Base-by-base conservation (phyloP, 2,113 vertebrate genomes). In the Marmota monax region DNA sequence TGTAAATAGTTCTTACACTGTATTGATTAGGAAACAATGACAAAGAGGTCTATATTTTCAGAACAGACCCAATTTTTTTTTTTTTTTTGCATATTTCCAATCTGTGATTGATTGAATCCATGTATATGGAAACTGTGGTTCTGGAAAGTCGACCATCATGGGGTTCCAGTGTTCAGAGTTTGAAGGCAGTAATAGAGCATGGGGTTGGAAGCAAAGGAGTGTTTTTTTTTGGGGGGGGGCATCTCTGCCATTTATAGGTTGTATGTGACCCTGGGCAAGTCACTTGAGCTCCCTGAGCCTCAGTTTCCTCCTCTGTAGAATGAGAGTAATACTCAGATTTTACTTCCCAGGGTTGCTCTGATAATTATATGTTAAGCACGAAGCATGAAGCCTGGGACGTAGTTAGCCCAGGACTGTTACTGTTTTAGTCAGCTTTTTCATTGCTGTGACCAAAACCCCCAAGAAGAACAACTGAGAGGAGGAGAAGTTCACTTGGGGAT, bases 251-350 rank as follows among this genome's bases (percentile, higher is more conserved):
- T 32, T 5, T 34, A 18, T 1, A 27, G 20, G 5, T 25, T 53
- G 42, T 61, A 1, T 61, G 32, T 85, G 90, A 77, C 65, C 76
- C 17, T 29, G 39, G 51, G 45, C 9, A 42, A 73, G 76, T 77
- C 70, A 61, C 65, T 27, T 11, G 45, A 77, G 23, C 3, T 32
- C 2, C 27, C 42, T 39, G 20, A 77, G 27, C 22, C 74, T 79
- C 84, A 73, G 32, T 92, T 86, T 87, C 20, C 34, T 82, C 70
- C 63, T 88, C 69, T 89, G 37, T 73, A 37, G 74, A 84, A 45
- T 48, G 45, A 69, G 3, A 67, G n/a, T 86, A 45, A 51, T 37
- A 48, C 4, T n/a, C 48, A 51, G 29, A 56, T 34, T 32, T 72
- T 51, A 39, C 79, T 25, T 95, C 12, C 2, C 69, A 69, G 17